phyloP scores from a whole-genome alignment of 2,797 vertebrate species.

The Scolopax bukidnonensis region DNA sequence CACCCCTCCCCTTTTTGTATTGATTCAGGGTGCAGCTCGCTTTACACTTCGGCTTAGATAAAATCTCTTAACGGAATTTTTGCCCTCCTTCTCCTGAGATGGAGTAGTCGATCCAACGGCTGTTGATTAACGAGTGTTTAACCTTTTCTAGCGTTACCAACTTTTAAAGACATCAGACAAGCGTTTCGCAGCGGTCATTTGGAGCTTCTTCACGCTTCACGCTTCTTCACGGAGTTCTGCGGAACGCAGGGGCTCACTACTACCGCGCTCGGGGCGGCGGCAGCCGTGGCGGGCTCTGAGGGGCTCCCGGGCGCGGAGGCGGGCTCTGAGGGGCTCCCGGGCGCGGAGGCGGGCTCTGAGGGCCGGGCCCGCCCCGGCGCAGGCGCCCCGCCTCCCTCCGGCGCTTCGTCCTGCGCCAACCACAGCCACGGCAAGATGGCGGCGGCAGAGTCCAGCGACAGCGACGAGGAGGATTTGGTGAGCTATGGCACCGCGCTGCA shows the following conservation, averaged over 20 bases:
- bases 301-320: no score
- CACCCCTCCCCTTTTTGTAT: fast-evolving
- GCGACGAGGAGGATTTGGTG: constrained; percentile 85
- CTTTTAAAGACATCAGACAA: no score
- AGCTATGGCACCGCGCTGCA: constrained; percentile 86
- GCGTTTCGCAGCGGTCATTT: fast-evolving
- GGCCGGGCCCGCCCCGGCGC: not conserved
- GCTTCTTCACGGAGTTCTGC: not conserved
- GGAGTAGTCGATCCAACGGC: fast-evolving
- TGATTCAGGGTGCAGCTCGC: not conserved
- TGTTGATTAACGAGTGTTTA: fast-evolving
- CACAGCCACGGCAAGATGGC: constrained; percentile 79
- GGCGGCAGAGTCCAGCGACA: constrained; percentile 74
- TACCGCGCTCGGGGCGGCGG: not conserved
- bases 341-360: no score
- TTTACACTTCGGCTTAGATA: not conserved
- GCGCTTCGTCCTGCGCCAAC: fast-evolving
- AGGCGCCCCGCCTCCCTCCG: not conserved
- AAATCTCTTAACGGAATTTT: no score
- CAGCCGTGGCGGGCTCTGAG: no score
- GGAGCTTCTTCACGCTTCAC: not conserved
- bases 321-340: no score
- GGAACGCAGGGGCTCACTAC: not conserved
- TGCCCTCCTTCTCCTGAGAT: not conserved
- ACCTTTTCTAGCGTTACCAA: fast-evolving